phyloP scores from a whole-genome alignment of 2,113 vertebrate species.

The Illadopsis cleaveri region DNA sequence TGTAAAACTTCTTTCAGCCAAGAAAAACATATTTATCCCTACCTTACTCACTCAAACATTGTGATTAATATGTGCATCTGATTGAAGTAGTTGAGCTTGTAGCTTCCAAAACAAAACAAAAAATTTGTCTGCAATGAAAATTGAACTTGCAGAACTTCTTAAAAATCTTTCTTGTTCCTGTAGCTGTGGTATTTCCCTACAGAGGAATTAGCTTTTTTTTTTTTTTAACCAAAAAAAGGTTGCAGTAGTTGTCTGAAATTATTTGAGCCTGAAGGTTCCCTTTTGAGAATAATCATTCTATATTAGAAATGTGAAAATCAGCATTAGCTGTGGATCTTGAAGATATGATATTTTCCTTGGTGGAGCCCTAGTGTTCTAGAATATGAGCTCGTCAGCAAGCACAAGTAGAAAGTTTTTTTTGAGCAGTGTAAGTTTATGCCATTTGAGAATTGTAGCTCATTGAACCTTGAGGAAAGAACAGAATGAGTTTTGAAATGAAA shows the following conservation, averaged over 20 bases:
- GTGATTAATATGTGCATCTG: background rate
- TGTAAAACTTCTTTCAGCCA: background rate
- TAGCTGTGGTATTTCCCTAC: background rate
- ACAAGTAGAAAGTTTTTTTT: background rate
- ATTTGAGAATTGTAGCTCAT: background rate
- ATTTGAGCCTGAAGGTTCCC: background rate
- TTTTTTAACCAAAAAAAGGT: rapidly evolving
- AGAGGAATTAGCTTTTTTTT: background rate
- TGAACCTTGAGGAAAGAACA: constrained; percentile 16
- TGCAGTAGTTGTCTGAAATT: background rate
- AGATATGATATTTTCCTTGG: background rate
- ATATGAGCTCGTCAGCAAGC: background rate
- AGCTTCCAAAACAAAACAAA: background rate
- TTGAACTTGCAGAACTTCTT: background rate
- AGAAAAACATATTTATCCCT: background rate
- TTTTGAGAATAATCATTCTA: background rate
- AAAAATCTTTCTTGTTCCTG: background rate
- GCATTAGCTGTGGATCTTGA: background rate
- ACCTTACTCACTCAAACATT: background rate
- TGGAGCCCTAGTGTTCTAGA: background rate
- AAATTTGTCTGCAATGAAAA: background rate
- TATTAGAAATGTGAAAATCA: background rate
- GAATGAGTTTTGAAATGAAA: background rate
- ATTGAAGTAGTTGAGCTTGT: background rate
- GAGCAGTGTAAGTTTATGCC: background rate